Evolutionary conservation across 2,797 vertebrate species (phyloP), one percentile per base, ranked within the genome.

Genomic region (Todus mexicanus): DNA sequence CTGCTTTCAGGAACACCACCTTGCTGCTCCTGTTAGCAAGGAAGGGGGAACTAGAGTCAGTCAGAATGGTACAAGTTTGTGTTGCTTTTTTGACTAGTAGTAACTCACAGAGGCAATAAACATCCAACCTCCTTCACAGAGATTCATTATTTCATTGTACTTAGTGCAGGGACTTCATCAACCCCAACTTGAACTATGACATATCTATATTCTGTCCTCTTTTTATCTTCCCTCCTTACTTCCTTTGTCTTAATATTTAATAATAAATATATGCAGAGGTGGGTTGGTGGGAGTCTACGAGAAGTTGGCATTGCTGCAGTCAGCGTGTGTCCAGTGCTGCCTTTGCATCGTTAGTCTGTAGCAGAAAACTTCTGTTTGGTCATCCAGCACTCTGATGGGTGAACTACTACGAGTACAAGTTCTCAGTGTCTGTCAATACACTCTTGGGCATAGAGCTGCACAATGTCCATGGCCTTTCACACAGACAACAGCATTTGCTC

Each of bases 381-480:
- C 4, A 2, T 12, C 27, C 69, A 22, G 0, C 23, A 7, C 26
- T 65, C 33, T 1, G 1, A 20, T 10, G 29, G 31, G 37, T 29
- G 27, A n/a, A 50, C 60, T 11, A 6, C 20, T 37, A 6, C 29
- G 26, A 11, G 10, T 15, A 6, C 29, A 38, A 25, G 7, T 51
- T 40, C 11, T 47, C 45, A 47, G 45, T 23, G 42, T 13, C 42
- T 42, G 42, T 42, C 42, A 42, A 17, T 42, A 17, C 42, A 13
- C 42, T 42, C 42, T 17, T 61, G n/a, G 38, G 10, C 19, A 7
- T 4, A 5, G 31, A 59, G 35, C 84, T 86, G 76, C 5, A 15
- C 12, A 2, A 1, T 40, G 7, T 12, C 42, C n/a, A 1, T 15
- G 19, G 25, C 33, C 25, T 57, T 63, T 31, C 51, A 35, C 27